phyloP scores from a whole-genome alignment of 2,888 invertebrate species.

The Amaurobius ferox region DNA sequence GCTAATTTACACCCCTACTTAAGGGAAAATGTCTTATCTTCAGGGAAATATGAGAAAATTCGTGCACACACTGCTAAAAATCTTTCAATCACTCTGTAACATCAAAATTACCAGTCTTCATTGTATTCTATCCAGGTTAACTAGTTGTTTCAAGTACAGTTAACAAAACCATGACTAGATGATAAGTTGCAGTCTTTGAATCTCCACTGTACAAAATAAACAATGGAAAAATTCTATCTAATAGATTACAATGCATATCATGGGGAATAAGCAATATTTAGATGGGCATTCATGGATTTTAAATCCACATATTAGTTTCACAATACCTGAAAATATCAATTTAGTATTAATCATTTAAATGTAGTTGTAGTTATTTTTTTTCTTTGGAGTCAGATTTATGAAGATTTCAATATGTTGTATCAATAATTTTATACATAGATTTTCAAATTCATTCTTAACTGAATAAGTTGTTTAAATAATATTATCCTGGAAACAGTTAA shows the following conservation, averaged over 20 bases:
- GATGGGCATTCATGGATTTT: neutral
- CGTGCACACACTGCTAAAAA: neutral
- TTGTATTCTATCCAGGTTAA: conserved; percentile 2
- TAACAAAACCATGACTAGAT: conserved; percentile 67
- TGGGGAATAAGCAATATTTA: neutral
- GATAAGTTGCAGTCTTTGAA: conserved; percentile 23
- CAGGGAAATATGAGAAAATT: neutral
- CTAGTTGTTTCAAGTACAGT: conserved; percentile 25
- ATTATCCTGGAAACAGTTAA: no score
- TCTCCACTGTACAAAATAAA: neutral
- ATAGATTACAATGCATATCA: neutral
- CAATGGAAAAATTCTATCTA: neutral
- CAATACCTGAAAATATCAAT: neutral
- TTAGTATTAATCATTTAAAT: neutral
- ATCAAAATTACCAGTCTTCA: neutral
- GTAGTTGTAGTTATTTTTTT: no score
- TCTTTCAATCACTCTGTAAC: neutral
- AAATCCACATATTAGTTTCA: neutral
- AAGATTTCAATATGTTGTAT: no score
- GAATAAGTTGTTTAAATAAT: no score
- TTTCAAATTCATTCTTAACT: no score
- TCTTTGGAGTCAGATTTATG: no score
- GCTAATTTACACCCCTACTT: neutral
- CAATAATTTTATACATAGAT: no score
- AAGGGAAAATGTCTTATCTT: neutral